Evolutionary conservation across 64 coral and sea anemone species (phyloP), one percentile per base, ranked within the genome.

Genomic region (Pachyseris speciosa): DNA sequence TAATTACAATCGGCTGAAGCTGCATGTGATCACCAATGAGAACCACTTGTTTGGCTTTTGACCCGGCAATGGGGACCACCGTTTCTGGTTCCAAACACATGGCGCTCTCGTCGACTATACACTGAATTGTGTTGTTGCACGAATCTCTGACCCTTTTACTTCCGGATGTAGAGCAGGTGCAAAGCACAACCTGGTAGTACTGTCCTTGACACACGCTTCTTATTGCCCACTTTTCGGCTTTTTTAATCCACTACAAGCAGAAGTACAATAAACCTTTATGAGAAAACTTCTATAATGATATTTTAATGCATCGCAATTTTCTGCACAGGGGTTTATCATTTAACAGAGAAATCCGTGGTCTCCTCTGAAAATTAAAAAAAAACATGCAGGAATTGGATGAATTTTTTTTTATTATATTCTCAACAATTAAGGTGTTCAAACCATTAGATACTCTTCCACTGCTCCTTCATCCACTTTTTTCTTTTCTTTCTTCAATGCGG

Each of bases 1-100:
- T 84, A 4, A 27, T 75, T 24, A 96, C 84, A 47, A 96, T 80
- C 3, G 94, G 94, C 34, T 96, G 89, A 37, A 96, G 75, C 36
- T 96, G 94, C 68, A 67, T 96, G 89, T 96, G 94, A 72, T 96
- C 94, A 19, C 94, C 94, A 28, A 96, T 92, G 0, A 96, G 94
- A 33, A 96, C 94, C 44, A 92, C 80, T 47, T 96, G 94, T n/a
- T 83, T 17, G 0, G 85, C 89, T 19, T 69, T 50, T 19, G 84
- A 96, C 10, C 45, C 19, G 52, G 87, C 61, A 53, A 96, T 96
- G 9, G 94, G 88, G 47, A 90, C 69, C 1, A 96, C 31, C 1
- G 94, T 91, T 32, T 96, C 89, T 1, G 89, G 88, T 37, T 96
- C 94, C 44, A 75, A 19, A 27, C 94, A 96, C 94, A 96, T 96